Conservation (phyloP, 1,140 invertebrate species). For the Aphidius ervi region DNA sequence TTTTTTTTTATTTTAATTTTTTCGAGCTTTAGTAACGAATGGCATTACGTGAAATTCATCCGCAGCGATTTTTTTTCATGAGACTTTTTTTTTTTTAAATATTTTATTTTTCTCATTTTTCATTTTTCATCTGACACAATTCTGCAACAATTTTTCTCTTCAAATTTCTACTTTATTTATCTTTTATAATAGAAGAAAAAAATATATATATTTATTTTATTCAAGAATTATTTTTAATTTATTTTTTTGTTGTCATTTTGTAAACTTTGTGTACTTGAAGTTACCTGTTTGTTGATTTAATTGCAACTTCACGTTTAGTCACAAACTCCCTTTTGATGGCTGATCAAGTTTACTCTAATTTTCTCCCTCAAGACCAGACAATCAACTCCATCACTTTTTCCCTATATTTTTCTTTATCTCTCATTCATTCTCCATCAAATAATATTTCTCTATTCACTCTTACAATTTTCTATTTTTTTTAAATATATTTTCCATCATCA, state of each 20-base stretch:
- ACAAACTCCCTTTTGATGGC: too few species aligned
- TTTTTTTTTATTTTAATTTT: conserved; percentile 6
- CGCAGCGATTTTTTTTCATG: conserved; percentile 3
- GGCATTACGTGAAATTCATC: conserved; percentile 14
- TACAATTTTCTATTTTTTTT: too few species aligned
- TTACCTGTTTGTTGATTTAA: conserved; percentile 5
- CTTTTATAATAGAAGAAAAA: not conserved
- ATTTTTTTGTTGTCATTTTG: conserved; percentile 1
- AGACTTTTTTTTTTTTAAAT: conserved; percentile 3
- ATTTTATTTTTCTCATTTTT: conserved; percentile 1
- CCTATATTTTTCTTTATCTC: too few species aligned
- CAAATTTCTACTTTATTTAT: not conserved
- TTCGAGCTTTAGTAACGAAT: conserved; percentile 1
- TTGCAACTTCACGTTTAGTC: conserved; percentile 3
- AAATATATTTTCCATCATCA: too few species aligned
- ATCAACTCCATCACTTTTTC: too few species aligned
- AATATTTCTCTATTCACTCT: too few species aligned
- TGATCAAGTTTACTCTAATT: too few species aligned
- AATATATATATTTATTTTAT: not conserved
- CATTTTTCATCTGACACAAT: conserved; percentile 7
- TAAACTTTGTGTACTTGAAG: not conserved
- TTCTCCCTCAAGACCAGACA: too few species aligned
- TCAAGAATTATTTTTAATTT: not conserved
- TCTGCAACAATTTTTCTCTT: not conserved
- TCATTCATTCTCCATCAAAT: too few species aligned